Evolutionary conservation across 1,140 invertebrate genomes (phyloP).

Genomic region (Zaprionus ghesquierei): DNA sequence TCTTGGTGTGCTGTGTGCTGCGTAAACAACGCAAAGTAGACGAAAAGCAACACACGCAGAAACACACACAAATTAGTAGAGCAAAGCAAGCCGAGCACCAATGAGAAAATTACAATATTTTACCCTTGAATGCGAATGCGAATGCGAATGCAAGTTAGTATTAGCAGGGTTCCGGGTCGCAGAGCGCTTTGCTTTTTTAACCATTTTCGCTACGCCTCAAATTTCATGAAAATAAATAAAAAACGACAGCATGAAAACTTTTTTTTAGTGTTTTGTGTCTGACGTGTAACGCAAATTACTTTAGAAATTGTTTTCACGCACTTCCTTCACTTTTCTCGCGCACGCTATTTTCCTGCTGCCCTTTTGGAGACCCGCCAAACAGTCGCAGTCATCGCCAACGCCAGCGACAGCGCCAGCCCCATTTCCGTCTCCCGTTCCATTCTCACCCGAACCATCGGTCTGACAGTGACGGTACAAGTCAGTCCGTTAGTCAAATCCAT

Average conservation of each 20-base stretch:
- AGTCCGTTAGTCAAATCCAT: conserved; percentile 72
- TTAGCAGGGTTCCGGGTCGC: not conserved
- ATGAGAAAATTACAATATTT: conserved; percentile 74
- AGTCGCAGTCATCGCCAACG: conserved; percentile 19
- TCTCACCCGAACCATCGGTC: not conserved
- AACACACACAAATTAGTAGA: conserved; percentile 50
- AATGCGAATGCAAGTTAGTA: conserved; percentile 8
- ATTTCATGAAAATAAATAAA: conserved; percentile 45
- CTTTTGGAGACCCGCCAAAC: conserved; percentile 62
- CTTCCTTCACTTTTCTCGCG: conserved; percentile 42
- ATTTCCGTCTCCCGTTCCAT: not conserved
- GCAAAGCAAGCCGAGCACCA: conserved; percentile 19
- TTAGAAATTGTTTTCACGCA: conserved; percentile 59
- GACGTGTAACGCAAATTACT: conserved; percentile 69
- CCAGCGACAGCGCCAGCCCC: not conserved
- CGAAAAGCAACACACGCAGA: conserved; percentile 38
- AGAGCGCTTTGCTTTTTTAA: conserved; percentile 51
- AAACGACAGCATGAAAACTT: conserved; percentile 21
- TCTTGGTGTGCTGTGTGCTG: conserved; percentile 20
- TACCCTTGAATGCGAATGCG: conserved; percentile 69
- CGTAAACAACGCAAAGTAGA: conserved; percentile 55
- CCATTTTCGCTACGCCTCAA: conserved; percentile 45
- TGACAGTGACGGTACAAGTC: conserved; percentile 28
- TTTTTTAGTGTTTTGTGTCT: conserved; percentile 30
- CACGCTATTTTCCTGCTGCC: conserved; percentile 59